Base-by-base conservation (phyloP, 2,888 invertebrate genomes). In the Drosophila meridionalis region DNA sequence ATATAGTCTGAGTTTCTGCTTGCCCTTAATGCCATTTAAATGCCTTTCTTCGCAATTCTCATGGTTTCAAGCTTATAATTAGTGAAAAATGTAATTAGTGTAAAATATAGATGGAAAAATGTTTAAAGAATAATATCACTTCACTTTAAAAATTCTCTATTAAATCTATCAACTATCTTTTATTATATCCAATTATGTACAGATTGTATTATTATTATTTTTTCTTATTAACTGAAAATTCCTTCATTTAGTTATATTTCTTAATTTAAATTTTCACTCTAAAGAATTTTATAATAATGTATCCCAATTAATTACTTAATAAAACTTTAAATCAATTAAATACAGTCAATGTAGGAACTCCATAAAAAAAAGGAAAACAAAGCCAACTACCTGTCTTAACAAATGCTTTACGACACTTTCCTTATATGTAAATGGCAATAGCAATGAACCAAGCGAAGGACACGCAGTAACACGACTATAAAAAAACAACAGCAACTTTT, bases 361-460 rank as follows among this genome's bases (percentile, higher is more conserved):
- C 47, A 67, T 69, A 40, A 38, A 28, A 5, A n/a, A 11, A 9
- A 2, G 3, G 2, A 2, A 34, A 57, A 58, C 53, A 53, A 20
- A 14, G 40, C 11, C 36, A 64, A 63, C 55, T 73, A 64, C 79
- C 75, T 71, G 78, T 71, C 66, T 74, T 55, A 42, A 69, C 63
- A 73, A 65, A 57, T 62, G 62, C 48, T 48, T 64, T 47, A 60
- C 69, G 66, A 59, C 61, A 68, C 52, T 52, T 63, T 40, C 78
- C 68, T 50, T 75, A 72, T 75, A 68, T 50, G 71, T 55, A 56
- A 50, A 70, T 59, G 36, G 40, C 43, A 62, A 69, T 67, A 73
- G 57, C 69, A 79, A 80, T 65, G 73, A 80, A 69, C 78, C 57
- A 43, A 32, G 32, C 52, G 80, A 69, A 73, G 76, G 76, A 80